Percentiles rank a stretch among this genome's conserved stretches.
Evolutionary conservation across 1,140 invertebrate species (phyloP).

Genomic region (Nasonia longicornis): DNA sequence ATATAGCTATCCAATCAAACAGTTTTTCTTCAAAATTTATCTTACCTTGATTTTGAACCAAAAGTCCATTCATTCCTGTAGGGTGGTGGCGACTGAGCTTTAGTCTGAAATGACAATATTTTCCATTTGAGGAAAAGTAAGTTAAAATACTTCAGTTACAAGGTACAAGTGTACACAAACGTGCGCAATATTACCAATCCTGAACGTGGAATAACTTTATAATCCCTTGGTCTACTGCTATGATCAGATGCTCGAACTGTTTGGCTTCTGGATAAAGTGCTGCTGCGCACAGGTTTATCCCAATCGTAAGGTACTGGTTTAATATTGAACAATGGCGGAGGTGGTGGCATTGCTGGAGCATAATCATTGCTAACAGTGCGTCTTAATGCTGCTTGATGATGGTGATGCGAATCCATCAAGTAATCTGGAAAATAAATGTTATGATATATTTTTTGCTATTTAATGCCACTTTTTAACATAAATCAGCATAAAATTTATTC

Average conservation of each 20-base stretch:
- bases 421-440: constrained; percentile 55
- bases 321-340: constrained; percentile 64
- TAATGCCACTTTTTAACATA: too few relatives aligned
- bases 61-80: constrained; percentile 63
- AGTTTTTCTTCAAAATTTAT: background rate
- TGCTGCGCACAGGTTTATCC: constrained; percentile 56
- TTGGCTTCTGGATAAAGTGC: constrained; percentile 50
- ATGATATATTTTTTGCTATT: background rate
- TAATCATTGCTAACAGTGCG: constrained; percentile 67
- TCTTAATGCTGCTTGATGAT: constrained; percentile 54
- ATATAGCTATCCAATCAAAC: background rate
- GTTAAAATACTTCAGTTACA: background rate
- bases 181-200: constrained; percentile 52
- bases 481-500: too few relatives aligned
- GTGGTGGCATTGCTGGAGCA: constrained; percentile 63
- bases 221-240: constrained; percentile 59
- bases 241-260: constrained; percentile 52
- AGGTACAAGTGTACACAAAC: background rate
- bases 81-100: constrained; percentile 49
- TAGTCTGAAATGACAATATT: constrained; percentile 50
- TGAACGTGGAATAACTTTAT: constrained; percentile 57
- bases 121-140: constrained; percentile 18
- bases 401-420: constrained; percentile 54
- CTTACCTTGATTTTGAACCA: constrained; percentile 59
- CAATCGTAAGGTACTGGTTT: constrained; percentile 59